Conservation (phyloP, 2,113 vertebrate species). For the Xiphophorus hellerii region DNA sequence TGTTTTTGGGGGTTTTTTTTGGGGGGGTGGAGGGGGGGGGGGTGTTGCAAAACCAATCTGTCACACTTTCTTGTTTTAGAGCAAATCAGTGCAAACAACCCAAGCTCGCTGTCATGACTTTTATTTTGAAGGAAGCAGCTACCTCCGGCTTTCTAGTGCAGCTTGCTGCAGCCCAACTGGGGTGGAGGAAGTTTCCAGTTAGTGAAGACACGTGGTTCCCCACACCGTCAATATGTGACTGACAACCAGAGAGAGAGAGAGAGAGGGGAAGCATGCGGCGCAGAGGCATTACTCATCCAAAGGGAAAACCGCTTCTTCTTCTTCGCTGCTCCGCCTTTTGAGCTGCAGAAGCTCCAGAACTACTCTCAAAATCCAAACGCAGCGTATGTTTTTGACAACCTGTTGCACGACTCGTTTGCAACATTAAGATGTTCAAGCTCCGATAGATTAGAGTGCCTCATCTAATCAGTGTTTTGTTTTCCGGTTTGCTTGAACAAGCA, state of each 20-base stretch:
- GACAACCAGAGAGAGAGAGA: slow-evolving; percentile 5
- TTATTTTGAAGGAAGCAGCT: slow-evolving; percentile 39
- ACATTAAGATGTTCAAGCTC: not conserved
- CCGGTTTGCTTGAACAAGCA: not conserved
- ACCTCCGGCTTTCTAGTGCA: slow-evolving; percentile 29
- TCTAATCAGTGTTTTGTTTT: not conserved
- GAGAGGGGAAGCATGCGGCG: not conserved
- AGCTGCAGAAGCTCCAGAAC: not conserved
- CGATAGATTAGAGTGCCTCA: not conserved
- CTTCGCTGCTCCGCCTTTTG: not conserved
- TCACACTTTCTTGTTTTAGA: not conserved
- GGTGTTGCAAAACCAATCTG: not conserved
- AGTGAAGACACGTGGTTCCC: slow-evolving; percentile 85
- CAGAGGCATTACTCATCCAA: slow-evolving; percentile 1
- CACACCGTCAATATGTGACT: slow-evolving; percentile 67
- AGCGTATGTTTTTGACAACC: slow-evolving; percentile 17
- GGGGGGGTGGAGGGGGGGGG: no score
- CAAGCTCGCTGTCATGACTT: not conserved
- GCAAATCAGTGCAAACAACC: not conserved
- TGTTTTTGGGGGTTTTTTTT: not conserved
- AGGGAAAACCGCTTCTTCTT: not conserved
- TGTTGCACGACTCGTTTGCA: slow-evolving; percentile 38
- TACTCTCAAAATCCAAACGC: not conserved
- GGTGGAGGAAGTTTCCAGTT: slow-evolving; percentile 77
- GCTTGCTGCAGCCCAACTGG: slow-evolving; percentile 22